These are phyloP conservation scores for Argyrosomus regius DNA, from an alignment of 2,797 vertebrate genomes.

Conservation along the genomic window DNA sequence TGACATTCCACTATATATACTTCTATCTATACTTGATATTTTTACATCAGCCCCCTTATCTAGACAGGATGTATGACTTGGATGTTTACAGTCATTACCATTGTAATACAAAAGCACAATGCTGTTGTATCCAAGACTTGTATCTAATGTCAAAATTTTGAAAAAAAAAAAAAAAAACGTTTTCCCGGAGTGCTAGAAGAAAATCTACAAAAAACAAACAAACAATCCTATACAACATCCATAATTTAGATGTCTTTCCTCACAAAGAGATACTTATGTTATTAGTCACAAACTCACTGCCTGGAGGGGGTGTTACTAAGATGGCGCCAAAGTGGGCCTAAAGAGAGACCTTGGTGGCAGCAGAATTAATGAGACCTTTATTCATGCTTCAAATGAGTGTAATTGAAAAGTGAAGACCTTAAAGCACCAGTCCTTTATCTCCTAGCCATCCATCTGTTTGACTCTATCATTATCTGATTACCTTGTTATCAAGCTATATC, in stretches of 20 bases:
- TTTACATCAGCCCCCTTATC: not conserved
- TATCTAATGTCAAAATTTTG: not conserved
- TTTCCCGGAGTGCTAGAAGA: not conserved
- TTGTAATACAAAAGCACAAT: not conserved
- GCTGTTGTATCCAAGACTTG: not conserved
- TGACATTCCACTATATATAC: constrained; percentile 6
- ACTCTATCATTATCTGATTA: constrained; percentile 65
- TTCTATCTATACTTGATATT: not conserved
- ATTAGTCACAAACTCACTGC: constrained; percentile 27
- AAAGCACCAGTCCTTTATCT: constrained; percentile 57
- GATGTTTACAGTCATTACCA: not conserved
- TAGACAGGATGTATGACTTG: not conserved
- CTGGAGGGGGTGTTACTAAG: constrained; percentile 4
- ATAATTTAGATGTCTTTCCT: too few relatives aligned
- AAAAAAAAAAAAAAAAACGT: not conserved
- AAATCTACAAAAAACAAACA: not conserved
- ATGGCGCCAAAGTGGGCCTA: constrained; percentile 7
- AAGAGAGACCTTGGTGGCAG: constrained; percentile 48
- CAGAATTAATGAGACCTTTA: constrained; percentile 68
- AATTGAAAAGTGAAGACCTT: constrained; percentile 69
- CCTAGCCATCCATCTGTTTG: constrained; percentile 58
- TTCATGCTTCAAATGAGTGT: constrained; percentile 64
- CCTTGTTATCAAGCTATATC: constrained; percentile 56
- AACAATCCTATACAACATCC: not conserved
- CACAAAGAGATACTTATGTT: constrained; percentile 5